Evolutionary conservation across 2,113 vertebrate genomes (phyloP).

Genomic region (Corapipo altera): DNA sequence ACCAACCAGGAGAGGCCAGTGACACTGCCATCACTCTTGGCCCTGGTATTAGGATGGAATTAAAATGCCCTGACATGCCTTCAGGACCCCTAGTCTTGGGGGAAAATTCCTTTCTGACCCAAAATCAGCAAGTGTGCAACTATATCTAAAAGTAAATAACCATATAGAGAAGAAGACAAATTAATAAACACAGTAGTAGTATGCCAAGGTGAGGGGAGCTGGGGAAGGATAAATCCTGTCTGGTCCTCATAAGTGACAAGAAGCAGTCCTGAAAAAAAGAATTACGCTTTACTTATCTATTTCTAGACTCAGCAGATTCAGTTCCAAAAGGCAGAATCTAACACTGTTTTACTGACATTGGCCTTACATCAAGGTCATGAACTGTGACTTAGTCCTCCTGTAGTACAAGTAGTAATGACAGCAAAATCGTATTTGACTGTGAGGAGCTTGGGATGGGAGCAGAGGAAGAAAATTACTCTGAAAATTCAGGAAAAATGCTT

Average conservation of each 20-base stretch:
- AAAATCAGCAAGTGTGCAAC: not conserved
- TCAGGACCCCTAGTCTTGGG: not conserved
- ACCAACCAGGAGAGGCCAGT: not conserved
- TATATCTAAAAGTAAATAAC: not conserved
- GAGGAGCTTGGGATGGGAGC: not conserved
- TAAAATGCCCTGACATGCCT: not conserved
- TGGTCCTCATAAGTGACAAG: not conserved
- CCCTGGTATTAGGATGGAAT: not conserved
- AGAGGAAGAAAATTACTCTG: not conserved
- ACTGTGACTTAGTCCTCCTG: conserved; percentile 1
- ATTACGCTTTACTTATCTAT: not conserved
- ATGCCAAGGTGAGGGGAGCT: not conserved
- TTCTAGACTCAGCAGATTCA: not conserved
- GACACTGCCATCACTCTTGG: not conserved
- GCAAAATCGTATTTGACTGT: conserved; percentile 18
- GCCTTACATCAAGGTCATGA: not conserved
- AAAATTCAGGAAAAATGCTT: not conserved
- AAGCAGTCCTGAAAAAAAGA: not conserved
- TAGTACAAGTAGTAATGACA: conserved; percentile 10
- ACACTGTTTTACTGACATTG: not conserved
- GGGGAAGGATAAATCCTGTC: not conserved
- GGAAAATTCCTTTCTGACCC: not conserved
- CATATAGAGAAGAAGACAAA: not conserved
- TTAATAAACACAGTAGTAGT: not conserved
- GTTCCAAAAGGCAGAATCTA: not conserved